Evolutionary conservation across 2,797 vertebrate species (phyloP).

Genomic region (Cuniculus paca): DNA sequence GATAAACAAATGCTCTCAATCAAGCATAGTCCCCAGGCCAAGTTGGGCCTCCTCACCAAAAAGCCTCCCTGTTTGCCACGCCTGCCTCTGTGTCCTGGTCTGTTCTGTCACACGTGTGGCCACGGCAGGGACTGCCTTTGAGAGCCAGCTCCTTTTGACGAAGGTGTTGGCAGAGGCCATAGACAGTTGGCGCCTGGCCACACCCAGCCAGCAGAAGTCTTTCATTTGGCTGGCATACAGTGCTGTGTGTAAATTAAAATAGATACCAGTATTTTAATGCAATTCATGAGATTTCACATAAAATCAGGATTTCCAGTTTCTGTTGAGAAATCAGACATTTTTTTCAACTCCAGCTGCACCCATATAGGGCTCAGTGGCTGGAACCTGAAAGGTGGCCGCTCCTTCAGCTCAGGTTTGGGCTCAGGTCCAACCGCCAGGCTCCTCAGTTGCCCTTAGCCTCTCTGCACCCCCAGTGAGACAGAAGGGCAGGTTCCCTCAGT

Average conservation of each 20-base stretch:
- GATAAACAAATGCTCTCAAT: neutral
- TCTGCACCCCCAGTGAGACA: neutral
- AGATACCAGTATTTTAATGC: neutral
- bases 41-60: neutral
- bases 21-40: neutral
- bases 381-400: neutral
- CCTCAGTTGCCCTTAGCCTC: too few species aligned
- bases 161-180: neutral
- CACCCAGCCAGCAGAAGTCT: neutral
- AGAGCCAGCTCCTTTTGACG: neutral
- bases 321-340: neutral
- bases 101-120: neutral
- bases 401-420: too few species aligned
- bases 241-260: conserved; percentile 3
- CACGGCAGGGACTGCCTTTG: too few species aligned
- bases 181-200: neutral
- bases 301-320: conserved; percentile 15
- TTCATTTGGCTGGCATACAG: neutral
- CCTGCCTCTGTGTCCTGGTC: neutral
- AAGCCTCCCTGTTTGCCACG: too few species aligned
- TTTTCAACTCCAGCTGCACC: neutral
- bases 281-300: neutral
- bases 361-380: neutral
- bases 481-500: neutral
- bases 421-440: neutral